These are phyloP conservation scores for Nycticorax nycticorax DNA, from an alignment of 2,113 vertebrate species.

Conservation along the genomic window DNA sequence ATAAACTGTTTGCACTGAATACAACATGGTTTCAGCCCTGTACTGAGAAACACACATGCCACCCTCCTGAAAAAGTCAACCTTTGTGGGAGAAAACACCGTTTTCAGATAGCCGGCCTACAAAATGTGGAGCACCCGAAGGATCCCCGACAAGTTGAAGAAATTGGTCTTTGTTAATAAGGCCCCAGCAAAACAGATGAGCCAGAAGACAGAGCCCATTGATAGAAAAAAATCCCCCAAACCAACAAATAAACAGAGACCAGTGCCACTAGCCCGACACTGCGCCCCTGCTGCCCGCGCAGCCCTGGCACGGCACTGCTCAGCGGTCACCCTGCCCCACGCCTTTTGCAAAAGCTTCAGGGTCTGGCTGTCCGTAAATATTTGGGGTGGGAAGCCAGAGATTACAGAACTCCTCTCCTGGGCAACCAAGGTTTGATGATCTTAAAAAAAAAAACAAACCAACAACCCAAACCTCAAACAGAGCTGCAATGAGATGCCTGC, in stretches of 20 bases:
- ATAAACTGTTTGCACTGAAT: background rate
- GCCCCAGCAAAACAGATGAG: background rate
- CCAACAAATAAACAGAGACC: background rate
- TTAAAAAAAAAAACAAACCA: background rate
- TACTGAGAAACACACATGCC: rapidly evolving
- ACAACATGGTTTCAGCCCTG: background rate
- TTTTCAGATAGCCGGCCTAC: background rate
- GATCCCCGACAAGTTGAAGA: background rate
- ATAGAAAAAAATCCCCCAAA: background rate
- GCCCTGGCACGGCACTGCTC: rapidly evolving
- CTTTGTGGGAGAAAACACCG: background rate
- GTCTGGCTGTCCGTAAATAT: slow-evolving; percentile 8
- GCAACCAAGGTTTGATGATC: slow-evolving; percentile 13
- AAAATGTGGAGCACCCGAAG: background rate
- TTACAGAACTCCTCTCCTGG: slow-evolving; percentile 28
- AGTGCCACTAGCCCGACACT: background rate
- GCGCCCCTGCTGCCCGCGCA: background rate
- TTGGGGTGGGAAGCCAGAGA: slow-evolving; percentile 11
- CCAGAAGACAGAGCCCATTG: background rate
- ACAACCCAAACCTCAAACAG: background rate
- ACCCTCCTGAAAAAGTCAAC: background rate
- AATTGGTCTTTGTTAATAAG: background rate
- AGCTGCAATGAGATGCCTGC: background rate
- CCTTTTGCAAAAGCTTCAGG: background rate
- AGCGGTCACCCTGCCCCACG: rapidly evolving